These are phyloP conservation scores for Camponotus floridanus DNA, from an alignment of 1,140 invertebrate genomes.

Conservation along the genomic window DNA sequence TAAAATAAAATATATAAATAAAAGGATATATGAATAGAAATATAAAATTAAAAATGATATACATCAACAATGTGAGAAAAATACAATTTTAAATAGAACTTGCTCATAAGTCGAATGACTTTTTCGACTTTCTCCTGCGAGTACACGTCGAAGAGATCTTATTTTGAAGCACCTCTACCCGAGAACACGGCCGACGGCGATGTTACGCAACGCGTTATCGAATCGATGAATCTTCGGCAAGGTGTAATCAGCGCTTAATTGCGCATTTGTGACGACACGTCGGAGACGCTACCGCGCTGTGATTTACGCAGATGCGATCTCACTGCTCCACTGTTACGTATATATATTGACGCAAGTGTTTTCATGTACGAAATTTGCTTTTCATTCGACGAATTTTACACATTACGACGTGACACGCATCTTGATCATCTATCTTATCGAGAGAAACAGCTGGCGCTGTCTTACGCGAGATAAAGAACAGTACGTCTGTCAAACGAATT, in stretches of 20 bases:
- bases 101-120: neutral
- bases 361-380: slow-evolving; percentile 30
- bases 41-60: neutral
- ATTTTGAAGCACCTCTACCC: slow-evolving; percentile 43
- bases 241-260: slow-evolving; percentile 47
- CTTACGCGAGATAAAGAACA: no score
- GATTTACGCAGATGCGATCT: slow-evolving; percentile 7
- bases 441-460: no score
- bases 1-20: neutral
- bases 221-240: slow-evolving; percentile 61
- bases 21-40: neutral
- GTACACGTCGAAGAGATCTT: slow-evolving; percentile 32
- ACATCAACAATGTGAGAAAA: neutral
- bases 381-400: slow-evolving; percentile 26
- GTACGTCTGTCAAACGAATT: slow-evolving; percentile 65
- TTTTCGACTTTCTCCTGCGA: slow-evolving; percentile 55
- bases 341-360: neutral
- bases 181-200: slow-evolving; percentile 54
- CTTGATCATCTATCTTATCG: neutral
- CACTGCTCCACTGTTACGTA: neutral
- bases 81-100: slow-evolving; percentile 9
- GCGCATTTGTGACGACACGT: slow-evolving; percentile 43
- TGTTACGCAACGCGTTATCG: slow-evolving; percentile 70
- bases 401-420: slow-evolving; percentile 27
- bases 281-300: slow-evolving; percentile 19